phyloP scores from a whole-genome alignment of 2,888 invertebrate species.

The Ochropleura leucogaster region DNA sequence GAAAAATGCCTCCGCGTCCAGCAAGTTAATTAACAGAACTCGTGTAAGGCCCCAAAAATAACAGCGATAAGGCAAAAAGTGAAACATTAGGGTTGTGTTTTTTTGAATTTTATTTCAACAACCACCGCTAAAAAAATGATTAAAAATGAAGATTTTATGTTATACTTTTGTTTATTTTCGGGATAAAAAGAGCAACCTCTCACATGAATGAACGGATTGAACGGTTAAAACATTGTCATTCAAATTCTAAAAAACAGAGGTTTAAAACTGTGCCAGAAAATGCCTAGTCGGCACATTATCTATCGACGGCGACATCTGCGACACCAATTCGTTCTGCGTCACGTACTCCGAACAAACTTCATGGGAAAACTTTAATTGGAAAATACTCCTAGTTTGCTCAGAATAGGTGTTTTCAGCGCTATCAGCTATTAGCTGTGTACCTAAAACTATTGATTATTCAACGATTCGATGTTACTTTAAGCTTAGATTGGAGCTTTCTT shows the following conservation, averaged over 20 bases:
- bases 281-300: slow-evolving; percentile 42
- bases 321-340: slow-evolving; percentile 68
- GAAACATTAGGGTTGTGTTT: slow-evolving; percentile 26
- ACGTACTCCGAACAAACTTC: slow-evolving; percentile 73
- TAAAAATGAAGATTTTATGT: neutral
- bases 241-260: neutral
- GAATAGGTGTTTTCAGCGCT: slow-evolving; percentile 55
- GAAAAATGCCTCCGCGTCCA: slow-evolving; percentile 39
- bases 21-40: slow-evolving; percentile 55
- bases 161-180: slow-evolving; percentile 15
- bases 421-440: slow-evolving; percentile 46
- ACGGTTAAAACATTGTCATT: neutral
- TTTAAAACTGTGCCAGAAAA: slow-evolving; percentile 42
- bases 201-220: slow-evolving; percentile 3
- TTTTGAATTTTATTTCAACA: slow-evolving; percentile 12
- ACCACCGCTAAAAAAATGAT: neutral
- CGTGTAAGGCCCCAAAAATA: slow-evolving; percentile 37
- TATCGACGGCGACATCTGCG: slow-evolving; percentile 61
- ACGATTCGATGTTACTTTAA: slow-evolving; percentile 24
- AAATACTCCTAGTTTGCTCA: slow-evolving; percentile 70
- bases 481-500: slow-evolving; percentile 21
- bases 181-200: slow-evolving; percentile 6
- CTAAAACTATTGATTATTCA: slow-evolving; percentile 57
- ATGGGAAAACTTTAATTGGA: slow-evolving; percentile 84
- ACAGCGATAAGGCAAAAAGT: slow-evolving; percentile 38